Evolutionary conservation across 2,888 invertebrate species (phyloP), one percentile per base, ranked within the genome.

Genomic region (Periphyllus acericola): DNA sequence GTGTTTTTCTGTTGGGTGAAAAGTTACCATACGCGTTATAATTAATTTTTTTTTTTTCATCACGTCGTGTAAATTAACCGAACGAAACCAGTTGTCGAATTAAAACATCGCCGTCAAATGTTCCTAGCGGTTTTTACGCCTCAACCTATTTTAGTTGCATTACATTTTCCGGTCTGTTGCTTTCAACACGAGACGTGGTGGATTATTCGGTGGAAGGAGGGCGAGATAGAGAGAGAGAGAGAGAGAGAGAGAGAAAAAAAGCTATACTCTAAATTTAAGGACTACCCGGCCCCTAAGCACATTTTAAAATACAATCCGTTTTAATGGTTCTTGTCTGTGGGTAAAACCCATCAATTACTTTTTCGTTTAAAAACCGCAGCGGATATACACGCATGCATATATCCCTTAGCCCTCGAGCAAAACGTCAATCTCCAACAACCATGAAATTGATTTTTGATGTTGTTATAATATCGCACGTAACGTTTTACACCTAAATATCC

Each of bases 361-460:
- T 87, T 74, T 75, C 87, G 72, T 87, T 87, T 81, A 87, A 80
- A 80, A 87, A 60, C 76, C 84, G 19, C 74, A 60, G 40, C 8
- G 17, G 74, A 55, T n/a, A 78, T 40, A 75, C 71, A 36, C 29
- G 14, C 74, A 29, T n/a, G n/a, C n/a, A 29, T 8, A 34, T 36
- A 32, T 40, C 14, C 72, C 60, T 9, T 60, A 32, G 21, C 40
- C 83, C 60, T 29, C 40, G 60, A n/a, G 80, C 66, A 0, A 87
- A 74, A 80, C 80, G 80, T 87, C 87, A 87, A 81, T 87, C 87
- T 87, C 60, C 74, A 75, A 75, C 81, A 32, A 60, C 80, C 87
- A 34, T 81, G 80, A 80, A 80, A 87, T 87, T 87, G 87, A 87
- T 87, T 87, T 87, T 87, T 81, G 79, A 86, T 80, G 86, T 80